Evolutionary conservation across 2,888 invertebrate species (phyloP).

Genomic region (Sarcophaga caerulescens): DNA sequence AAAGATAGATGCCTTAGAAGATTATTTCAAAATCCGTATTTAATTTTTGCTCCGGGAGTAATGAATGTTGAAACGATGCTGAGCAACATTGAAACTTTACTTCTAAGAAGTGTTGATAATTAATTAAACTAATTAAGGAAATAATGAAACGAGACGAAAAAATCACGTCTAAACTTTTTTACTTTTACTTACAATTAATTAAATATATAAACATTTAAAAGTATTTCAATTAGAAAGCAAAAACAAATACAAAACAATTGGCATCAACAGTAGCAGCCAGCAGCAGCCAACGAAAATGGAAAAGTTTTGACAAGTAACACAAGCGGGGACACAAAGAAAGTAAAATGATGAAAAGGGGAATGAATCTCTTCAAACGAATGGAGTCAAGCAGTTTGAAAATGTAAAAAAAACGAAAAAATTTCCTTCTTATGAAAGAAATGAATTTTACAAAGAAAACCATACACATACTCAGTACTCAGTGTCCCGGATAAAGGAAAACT

Average conservation of each 20-base stretch:
- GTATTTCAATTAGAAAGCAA: slow-evolving; percentile 65
- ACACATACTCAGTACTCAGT: neutral
- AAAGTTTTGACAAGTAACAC: slow-evolving; percentile 13
- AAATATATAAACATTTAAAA: slow-evolving; percentile 62
- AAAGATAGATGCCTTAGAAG: slow-evolving; percentile 3
- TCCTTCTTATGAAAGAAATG: slow-evolving; percentile 20
- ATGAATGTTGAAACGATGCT: neutral
- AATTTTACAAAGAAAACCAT: neutral
- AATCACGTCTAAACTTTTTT: slow-evolving; percentile 63
- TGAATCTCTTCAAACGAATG: slow-evolving; percentile 22
- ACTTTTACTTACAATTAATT: slow-evolving; percentile 63
- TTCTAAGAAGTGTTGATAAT: slow-evolving; percentile 66
- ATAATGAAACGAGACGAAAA: slow-evolving; percentile 16
- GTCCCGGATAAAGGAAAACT: slow-evolving; percentile 21
- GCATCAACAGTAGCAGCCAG: neutral
- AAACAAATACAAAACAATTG: slow-evolving; percentile 5
- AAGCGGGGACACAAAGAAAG: slow-evolving; percentile 15
- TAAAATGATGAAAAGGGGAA: neutral
- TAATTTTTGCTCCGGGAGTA: neutral
- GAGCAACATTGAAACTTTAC: slow-evolving; percentile 30
- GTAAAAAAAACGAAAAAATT: slow-evolving; percentile 17
- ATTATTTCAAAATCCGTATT: neutral
- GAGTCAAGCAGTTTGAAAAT: neutral
- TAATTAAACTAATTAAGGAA: slow-evolving; percentile 69
- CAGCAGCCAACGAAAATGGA: slow-evolving; percentile 19